Base-by-base conservation (phyloP, 2,888 invertebrate genomes). In the Cantharis lateralis region DNA sequence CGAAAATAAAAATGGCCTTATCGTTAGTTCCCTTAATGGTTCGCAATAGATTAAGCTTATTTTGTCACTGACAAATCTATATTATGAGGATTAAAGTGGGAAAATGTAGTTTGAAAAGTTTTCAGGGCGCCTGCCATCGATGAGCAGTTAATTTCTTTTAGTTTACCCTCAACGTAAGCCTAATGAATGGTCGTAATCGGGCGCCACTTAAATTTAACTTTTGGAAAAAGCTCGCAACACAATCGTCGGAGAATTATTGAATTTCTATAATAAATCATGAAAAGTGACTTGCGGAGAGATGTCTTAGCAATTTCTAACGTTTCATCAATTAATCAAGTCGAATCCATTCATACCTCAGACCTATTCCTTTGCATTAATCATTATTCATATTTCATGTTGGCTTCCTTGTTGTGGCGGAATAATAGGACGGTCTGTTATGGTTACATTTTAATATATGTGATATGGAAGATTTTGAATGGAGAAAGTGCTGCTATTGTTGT, bases 11-110 rank as follows among this genome's bases (percentile, higher is more conserved):
- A 77, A 74, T 73, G 15, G 68, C 80, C 77, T 77, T 80, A 80
- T 80, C 80, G 77, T 74, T 80, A 78, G 80, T 80, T 80, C 80
- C 78, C 76, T 81, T 81, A 80, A 81, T 80, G 80, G 79, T 75
- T 80, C 76, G 77, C 80, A 75, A 80, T 80, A 80, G 81, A 80
- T 81, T 81, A 79, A 74, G 78, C 80, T 74, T 79, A 80, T 80
- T 79, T 81, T 71, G 75, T 79, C 76, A 75, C 72, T 78, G 79
- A 79, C 80, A 77, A 77, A 80, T 77, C 78, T 78, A 69, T 78
- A 76, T 80, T 79, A 77, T 75, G 72, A 70, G 75, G 78, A 75
- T 78, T 78, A 76, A 24, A 71, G 70, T 26, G 68, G 32, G 62
- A 62, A 68, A 77, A 24, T 24, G 62, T 68, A 69, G 28, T 16